Conservation (phyloP, 2,113 vertebrate genomes). For the Monopterus albus region DNA sequence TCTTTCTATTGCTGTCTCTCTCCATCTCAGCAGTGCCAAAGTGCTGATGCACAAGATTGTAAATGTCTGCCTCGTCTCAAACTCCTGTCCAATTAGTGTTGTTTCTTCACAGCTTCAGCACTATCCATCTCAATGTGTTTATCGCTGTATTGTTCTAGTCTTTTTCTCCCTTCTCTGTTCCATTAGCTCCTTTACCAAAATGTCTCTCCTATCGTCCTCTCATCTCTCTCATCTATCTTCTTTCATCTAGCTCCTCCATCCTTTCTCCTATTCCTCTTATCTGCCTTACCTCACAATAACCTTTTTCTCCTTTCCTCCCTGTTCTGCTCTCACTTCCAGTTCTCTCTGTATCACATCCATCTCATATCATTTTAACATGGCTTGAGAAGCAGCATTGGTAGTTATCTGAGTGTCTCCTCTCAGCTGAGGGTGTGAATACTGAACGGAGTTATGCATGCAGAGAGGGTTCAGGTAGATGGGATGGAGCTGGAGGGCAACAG, state of each 20-base stretch:
- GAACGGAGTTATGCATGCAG: conserved; percentile 48
- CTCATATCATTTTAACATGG: conserved; percentile 24
- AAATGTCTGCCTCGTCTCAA: conserved; percentile 24
- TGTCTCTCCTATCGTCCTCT: background rate
- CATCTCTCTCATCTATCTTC: conserved; percentile 6
- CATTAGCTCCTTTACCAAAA: background rate
- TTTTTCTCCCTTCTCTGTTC: background rate
- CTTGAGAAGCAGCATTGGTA: conserved; percentile 14
- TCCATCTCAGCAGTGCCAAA: conserved; percentile 19
- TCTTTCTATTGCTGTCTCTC: background rate
- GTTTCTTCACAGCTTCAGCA: conserved; percentile 51
- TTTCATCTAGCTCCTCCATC: background rate
- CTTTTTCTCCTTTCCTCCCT: conserved; percentile 3
- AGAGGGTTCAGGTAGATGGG: background rate
- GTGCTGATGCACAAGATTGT: conserved; percentile 44
- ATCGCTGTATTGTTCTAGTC: background rate
- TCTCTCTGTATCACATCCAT: conserved; percentile 25
- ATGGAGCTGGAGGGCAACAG: background rate
- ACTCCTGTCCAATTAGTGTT: conserved; percentile 53
- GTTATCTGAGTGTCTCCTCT: conserved; percentile 52
- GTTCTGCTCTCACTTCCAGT: conserved; percentile 17
- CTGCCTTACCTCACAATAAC: conserved; percentile 32
- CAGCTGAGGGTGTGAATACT: conserved; percentile 53
- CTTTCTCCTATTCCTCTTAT: conserved; percentile 15
- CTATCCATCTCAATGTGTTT: conserved; percentile 12